A percentile compares a stretch with the other conserved stretches of the same genome.
These are phyloP conservation scores for Platysternon megacephalum DNA, from an alignment of 2,113 vertebrate species.

Conservation along the genomic window DNA sequence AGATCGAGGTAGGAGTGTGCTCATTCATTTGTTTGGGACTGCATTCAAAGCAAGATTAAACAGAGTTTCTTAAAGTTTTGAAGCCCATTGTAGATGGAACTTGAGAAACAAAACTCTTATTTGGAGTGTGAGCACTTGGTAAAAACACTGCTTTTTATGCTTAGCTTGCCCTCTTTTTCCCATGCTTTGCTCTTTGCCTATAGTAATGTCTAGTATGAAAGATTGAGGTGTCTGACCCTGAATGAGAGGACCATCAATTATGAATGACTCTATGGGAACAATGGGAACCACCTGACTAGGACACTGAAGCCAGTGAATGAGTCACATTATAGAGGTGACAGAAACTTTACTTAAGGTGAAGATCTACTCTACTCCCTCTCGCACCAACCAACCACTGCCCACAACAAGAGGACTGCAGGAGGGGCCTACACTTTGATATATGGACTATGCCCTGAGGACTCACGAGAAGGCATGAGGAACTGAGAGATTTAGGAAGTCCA, in stretches of 20 bases:
- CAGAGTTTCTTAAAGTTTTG: conserved; percentile 37
- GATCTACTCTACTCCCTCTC: neutral
- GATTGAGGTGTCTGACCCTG: neutral
- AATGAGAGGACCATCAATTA: neutral
- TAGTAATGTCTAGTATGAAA: neutral
- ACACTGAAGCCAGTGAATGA: neutral
- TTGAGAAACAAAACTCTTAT: conserved; percentile 29
- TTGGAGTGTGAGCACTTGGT: neutral
- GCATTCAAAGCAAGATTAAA: conserved; percentile 47
- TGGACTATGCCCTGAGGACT: neutral
- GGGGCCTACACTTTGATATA: neutral
- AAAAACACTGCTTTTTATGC: neutral
- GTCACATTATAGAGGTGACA: neutral
- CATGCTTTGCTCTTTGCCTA: neutral
- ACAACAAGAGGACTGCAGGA: no score
- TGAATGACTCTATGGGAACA: neutral
- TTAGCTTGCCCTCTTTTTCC: neutral
- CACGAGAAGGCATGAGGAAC: neutral
- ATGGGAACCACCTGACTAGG: neutral
- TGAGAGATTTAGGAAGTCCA: neutral
- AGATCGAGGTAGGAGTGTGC: conserved; percentile 56
- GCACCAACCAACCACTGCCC: neutral
- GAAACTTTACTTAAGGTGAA: neutral
- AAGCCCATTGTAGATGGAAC: neutral
- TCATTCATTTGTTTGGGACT: conserved; percentile 18